These are phyloP conservation scores for Catocala sponsa DNA, from an alignment of 2,888 invertebrate species.

Conservation along the genomic window DNA sequence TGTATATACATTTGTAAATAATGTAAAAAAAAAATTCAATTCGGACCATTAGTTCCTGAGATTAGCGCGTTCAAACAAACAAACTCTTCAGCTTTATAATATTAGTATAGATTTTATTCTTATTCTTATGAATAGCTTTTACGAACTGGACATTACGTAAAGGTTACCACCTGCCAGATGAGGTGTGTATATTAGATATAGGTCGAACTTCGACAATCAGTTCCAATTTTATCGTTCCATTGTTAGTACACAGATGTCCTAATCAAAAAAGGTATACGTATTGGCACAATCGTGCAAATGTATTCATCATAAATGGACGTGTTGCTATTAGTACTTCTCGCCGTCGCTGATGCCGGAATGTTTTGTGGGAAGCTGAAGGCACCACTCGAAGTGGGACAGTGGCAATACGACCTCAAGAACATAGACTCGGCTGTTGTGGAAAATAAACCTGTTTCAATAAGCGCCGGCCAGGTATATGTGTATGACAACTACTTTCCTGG, in stretches of 20 bases:
- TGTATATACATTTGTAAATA: too few species aligned
- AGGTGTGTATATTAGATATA: too few species aligned
- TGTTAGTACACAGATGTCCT: slow-evolving; percentile 35
- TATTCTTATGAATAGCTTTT: too few species aligned
- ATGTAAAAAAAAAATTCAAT: too few species aligned
- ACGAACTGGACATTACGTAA: too few species aligned
- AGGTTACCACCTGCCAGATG: too few species aligned
- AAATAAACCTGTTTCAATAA: slow-evolving; percentile 67
- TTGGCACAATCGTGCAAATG: slow-evolving; percentile 33
- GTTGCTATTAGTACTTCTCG: slow-evolving; percentile 39
- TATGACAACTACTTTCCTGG: slow-evolving; percentile 78
- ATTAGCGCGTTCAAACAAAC: too few species aligned
- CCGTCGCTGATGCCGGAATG: slow-evolving; percentile 49
- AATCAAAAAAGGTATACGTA: slow-evolving; percentile 4
- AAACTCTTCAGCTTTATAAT: too few species aligned
- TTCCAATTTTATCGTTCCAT: slow-evolving; percentile 38
- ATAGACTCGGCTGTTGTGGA: slow-evolving; percentile 76
- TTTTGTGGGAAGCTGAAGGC: slow-evolving; percentile 68
- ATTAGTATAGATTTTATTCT: too few species aligned
- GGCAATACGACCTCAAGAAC: slow-evolving; percentile 64
- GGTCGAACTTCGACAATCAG: too few species aligned
- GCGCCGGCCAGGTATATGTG: slow-evolving; percentile 75
- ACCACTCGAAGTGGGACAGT: slow-evolving; percentile 72
- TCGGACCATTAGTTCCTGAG: too few species aligned
- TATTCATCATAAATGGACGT: slow-evolving; percentile 51